A percentile compares a stretch with the other conserved stretches of the same genome.
Conservation (phyloP, 2,113 vertebrate genomes). For the Pyxicephalus adspersus region DNA sequence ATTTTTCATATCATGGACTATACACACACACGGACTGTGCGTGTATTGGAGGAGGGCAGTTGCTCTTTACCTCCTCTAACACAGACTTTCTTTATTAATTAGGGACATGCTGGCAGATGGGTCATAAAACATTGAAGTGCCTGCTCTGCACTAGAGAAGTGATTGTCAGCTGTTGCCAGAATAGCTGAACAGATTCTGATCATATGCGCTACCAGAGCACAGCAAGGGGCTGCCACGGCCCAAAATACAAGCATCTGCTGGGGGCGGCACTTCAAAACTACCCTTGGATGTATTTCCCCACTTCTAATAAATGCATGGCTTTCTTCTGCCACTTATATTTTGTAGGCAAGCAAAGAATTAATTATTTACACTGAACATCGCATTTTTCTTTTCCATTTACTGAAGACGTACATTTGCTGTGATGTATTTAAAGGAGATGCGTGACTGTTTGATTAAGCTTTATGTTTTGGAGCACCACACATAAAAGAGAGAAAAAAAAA, state of each 20-base stretch:
- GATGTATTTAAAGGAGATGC: no score
- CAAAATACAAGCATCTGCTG: neutral
- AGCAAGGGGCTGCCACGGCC: neutral
- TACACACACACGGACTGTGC: neutral
- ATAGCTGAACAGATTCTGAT: conserved; percentile 18
- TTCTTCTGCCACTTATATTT: neutral
- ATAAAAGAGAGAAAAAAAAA: no score
- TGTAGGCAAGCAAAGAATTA: conserved; percentile 1
- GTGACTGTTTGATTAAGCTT: no score
- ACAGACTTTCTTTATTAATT: conserved; percentile 33
- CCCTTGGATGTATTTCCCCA: neutral
- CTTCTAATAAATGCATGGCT: neutral
- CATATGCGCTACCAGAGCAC: conserved; percentile 25
- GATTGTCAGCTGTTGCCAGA: conserved; percentile 41
- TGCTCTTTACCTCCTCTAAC: neutral
- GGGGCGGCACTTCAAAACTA: neutral
- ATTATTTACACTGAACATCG: neutral
- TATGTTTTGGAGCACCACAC: no score
- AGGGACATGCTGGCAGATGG: conserved; percentile 39
- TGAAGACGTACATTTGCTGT: no score
- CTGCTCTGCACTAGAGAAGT: conserved; percentile 25
- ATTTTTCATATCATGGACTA: no score
- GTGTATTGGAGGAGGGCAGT: neutral
- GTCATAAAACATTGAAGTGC: conserved; percentile 46
- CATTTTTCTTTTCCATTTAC: no score